Evolutionary conservation across 1,140 invertebrate species (phyloP), one percentile per base, ranked within the genome.

Genomic region (Platyura marginata): DNA sequence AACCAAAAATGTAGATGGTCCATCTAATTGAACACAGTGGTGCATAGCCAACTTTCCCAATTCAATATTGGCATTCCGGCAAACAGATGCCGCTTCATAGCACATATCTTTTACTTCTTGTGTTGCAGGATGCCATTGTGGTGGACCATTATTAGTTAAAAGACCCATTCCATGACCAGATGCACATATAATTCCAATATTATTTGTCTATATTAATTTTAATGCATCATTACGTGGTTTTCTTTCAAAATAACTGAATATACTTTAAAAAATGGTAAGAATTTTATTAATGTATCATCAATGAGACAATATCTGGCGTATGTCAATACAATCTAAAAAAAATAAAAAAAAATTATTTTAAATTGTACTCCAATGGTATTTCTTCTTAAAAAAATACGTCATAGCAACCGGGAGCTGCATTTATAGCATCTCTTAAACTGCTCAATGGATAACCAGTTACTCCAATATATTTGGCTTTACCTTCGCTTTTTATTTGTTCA

Each of bases 391-490:
- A 34, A n/a, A 48, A 48, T 40, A 60, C 57, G 47, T 60, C 44
- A 23, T 60, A 52, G 21, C 55, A 44, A 21, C 53, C 54, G 0
- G 46, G 21, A 6, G 53, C 55, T 47, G 65, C 72, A 43, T 81
- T 71, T 1, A 89, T 61, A 40, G 79, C 72, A 49, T 87, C 72
- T 59, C 77, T 77, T 45, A 94, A 65, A 21, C 73, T 60, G 1
- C 73, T 70, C 2, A 94, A 58, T 2, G 86, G 80, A 65, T 95
- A 95, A 1, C 85, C 89, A 1, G 87, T 90, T 11, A 93, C 68
- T 1, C 89, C 90, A 47, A 96, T 88, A 54, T 71, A 80, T 46
- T 67, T 73, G 0, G 79, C 81, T 63, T 89, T 91, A 16, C 85
- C 84, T 34, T 75, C 67, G 11, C 74, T 65, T 13, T 81, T 75